Evolutionary conservation across 2,888 invertebrate genomes (phyloP).

Genomic region (Ichneumoninae sp.): DNA sequence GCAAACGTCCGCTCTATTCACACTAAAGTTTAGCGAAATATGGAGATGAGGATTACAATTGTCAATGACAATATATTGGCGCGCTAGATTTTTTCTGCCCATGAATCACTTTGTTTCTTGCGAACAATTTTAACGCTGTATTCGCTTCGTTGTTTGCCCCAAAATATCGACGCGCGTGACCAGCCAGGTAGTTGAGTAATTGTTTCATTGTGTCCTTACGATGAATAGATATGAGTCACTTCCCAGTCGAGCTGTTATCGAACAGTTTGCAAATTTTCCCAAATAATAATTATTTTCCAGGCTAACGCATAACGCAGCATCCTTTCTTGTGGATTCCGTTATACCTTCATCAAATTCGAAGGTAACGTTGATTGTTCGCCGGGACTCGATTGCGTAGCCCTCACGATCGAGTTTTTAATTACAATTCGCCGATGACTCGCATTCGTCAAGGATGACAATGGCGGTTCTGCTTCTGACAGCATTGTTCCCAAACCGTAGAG

Average conservation of each 20-base stretch:
- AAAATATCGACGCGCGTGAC: not conserved
- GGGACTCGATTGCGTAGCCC: not conserved
- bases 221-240: not conserved
- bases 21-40: too few relatives aligned
- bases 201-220: not conserved
- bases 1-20: too few relatives aligned
- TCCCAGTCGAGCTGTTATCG: not conserved
- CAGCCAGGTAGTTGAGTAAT: slow-evolving; percentile 2
- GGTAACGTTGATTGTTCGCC: not conserved
- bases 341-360: not conserved
- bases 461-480: not conserved
- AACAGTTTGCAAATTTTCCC: not conserved
- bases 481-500: not conserved
- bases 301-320: not conserved
- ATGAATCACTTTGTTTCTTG: not conserved
- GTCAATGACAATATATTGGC: not conserved
- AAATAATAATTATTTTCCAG: not conserved
- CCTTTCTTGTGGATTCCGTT: not conserved
- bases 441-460: slow-evolving; percentile 11
- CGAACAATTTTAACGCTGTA: not conserved
- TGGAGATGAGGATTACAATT: too few relatives aligned
- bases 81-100: not conserved
- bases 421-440: slow-evolving; percentile 2
- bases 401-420: not conserved
- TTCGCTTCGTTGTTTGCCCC: not conserved